Conservation (phyloP, 2,113 vertebrate genomes). For the Zosterops lateralis region DNA sequence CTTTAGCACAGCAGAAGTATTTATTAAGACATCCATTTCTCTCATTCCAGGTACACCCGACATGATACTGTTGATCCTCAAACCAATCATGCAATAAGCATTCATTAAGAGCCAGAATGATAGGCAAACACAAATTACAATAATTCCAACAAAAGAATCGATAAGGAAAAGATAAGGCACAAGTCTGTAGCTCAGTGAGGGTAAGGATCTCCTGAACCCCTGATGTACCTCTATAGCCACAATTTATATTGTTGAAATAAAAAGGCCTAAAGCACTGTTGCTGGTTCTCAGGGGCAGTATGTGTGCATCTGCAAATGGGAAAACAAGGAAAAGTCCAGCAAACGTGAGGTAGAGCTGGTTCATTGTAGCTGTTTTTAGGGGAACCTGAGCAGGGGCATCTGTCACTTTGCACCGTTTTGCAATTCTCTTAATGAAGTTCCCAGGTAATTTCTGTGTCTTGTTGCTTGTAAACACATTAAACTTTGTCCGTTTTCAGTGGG, state of each 20-base stretch:
- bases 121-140: background rate
- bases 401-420: too few relatives aligned
- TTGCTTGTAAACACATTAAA: background rate
- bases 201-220: background rate
- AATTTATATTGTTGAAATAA: background rate
- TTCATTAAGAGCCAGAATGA: constrained; percentile 18
- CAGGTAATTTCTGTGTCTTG: background rate
- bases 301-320: background rate
- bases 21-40: background rate
- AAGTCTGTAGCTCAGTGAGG: background rate
- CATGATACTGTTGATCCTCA: background rate
- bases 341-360: background rate
- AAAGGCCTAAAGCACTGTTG: background rate
- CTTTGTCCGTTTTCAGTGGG: background rate
- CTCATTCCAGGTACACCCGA: background rate
- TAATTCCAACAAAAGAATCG: background rate
- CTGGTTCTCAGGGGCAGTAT: background rate
- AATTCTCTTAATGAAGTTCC: background rate
- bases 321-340: background rate
- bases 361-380: fast-evolving
- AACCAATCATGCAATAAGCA: background rate
- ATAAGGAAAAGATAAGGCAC: background rate
- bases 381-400: too few relatives aligned
- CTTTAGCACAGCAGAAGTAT: background rate
- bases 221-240: background rate